phyloP scores from a whole-genome alignment of 2,113 vertebrate species.

The Stercorarius parasiticus region DNA sequence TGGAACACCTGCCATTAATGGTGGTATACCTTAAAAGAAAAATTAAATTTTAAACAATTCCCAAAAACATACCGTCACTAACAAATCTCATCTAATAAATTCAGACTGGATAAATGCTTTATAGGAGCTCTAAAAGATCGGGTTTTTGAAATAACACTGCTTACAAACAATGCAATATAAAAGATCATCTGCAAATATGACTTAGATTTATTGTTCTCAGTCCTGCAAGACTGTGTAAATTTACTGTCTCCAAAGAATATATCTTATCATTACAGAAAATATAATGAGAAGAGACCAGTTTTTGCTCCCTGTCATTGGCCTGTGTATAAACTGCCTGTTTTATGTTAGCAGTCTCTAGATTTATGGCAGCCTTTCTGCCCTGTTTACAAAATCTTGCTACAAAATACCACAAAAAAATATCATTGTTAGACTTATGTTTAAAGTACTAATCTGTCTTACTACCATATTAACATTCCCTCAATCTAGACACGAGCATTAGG shows the following conservation, averaged over 20 bases:
- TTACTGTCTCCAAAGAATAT: not conserved
- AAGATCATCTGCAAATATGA: not conserved
- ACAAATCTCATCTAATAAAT: not conserved
- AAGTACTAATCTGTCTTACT: not conserved
- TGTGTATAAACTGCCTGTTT: not conserved
- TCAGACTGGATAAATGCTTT: not conserved
- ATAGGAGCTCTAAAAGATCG: not conserved
- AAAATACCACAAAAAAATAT: not conserved
- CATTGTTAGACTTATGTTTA: not conserved
- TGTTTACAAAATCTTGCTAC: not conserved
- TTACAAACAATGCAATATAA: not conserved
- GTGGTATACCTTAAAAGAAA: conserved; percentile 87
- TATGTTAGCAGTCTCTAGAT: not conserved
- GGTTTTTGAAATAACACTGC: not conserved
- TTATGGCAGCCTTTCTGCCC: not conserved
- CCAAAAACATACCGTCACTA: rapidly evolving
- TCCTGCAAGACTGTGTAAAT: not conserved
- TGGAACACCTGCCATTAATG: conserved; percentile 92
- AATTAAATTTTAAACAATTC: not conserved
- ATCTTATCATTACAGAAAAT: not conserved
- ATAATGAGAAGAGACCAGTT: not conserved
- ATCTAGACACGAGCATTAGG: not conserved
- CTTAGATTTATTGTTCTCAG: not conserved
- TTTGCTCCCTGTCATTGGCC: not conserved
- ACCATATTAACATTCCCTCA: not conserved